These are phyloP conservation scores for Cotesia vestalis DNA, from an alignment of 1,140 invertebrate genomes.

Conservation along the genomic window DNA sequence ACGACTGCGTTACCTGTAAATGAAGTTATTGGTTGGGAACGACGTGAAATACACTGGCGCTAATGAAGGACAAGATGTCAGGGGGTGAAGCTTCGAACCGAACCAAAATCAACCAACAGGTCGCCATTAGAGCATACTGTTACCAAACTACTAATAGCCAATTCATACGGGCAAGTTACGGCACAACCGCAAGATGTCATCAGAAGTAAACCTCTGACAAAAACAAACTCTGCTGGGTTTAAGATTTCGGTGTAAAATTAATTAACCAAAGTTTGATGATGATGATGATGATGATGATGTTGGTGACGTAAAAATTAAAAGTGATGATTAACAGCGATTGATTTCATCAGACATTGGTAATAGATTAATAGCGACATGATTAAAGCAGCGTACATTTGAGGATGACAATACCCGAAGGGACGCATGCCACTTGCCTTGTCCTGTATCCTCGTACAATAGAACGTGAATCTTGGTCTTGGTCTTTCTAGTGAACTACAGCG, in stretches of 20 bases:
- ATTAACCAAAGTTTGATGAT: slow-evolving; percentile 19
- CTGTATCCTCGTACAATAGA: slow-evolving; percentile 34
- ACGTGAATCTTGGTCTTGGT: slow-evolving; percentile 16
- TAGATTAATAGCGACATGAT: background rate
- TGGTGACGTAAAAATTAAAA: background rate
- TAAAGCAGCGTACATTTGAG: background rate
- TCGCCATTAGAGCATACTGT: slow-evolving; percentile 58
- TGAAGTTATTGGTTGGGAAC: slow-evolving; percentile 18
- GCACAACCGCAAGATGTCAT: background rate
- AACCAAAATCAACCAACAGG: slow-evolving; percentile 48
- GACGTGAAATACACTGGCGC: slow-evolving; percentile 42
- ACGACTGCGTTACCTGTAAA: slow-evolving; percentile 14
- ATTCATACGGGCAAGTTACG: slow-evolving; percentile 47
- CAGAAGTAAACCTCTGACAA: slow-evolving; percentile 7
- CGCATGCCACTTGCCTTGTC: slow-evolving; percentile 30
- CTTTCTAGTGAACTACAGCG: background rate
- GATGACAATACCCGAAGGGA: slow-evolving; percentile 12
- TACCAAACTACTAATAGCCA: slow-evolving; percentile 58
- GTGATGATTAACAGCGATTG: slow-evolving; percentile 19
- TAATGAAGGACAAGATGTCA: slow-evolving; percentile 50
- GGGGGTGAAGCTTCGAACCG: background rate
- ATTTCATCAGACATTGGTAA: slow-evolving; percentile 14
- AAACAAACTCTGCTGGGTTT: background rate
- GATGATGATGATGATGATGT: background rate
- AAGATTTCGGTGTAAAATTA: background rate